Conservation (phyloP, 2,797 vertebrate genomes). For the Sus cebifrons region DNA sequence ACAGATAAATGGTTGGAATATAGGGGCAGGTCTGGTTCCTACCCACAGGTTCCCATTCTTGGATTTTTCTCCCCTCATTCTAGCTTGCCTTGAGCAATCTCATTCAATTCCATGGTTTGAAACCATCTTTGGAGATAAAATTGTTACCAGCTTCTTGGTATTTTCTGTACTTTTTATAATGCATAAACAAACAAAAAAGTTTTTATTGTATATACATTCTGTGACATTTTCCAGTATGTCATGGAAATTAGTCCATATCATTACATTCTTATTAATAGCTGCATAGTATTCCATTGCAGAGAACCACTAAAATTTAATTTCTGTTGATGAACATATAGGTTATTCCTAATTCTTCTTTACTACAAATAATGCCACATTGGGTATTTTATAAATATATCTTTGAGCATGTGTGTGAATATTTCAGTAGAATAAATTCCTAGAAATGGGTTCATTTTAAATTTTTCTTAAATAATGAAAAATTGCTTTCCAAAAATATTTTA, state of each 20-base stretch:
- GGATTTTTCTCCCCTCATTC: neutral
- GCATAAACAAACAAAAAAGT: neutral
- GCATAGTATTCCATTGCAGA: neutral
- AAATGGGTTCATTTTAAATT: neutral
- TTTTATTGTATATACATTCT: neutral
- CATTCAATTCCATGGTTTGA: neutral
- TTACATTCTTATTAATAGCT: neutral
- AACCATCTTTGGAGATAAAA: neutral
- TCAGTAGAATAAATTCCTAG: neutral
- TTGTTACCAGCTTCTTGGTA: neutral
- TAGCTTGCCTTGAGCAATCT: neutral
- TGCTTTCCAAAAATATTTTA: neutral
- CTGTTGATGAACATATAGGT: neutral
- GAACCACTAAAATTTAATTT: neutral
- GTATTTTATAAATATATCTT: neutral
- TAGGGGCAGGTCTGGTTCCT: neutral
- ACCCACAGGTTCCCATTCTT: neutral
- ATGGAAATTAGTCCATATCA: neutral
- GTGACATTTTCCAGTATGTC: neutral
- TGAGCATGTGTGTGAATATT: neutral
- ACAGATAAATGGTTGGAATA: too few relatives aligned
- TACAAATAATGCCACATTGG: neutral
- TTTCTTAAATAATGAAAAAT: slow-evolving; percentile 19
- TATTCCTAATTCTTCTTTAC: neutral
- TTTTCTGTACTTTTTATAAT: neutral